Percentiles rank a stretch among this genome's conserved stretches.
Conservation (phyloP, 2,113 vertebrate genomes). For the Eleginops maclovinus region DNA sequence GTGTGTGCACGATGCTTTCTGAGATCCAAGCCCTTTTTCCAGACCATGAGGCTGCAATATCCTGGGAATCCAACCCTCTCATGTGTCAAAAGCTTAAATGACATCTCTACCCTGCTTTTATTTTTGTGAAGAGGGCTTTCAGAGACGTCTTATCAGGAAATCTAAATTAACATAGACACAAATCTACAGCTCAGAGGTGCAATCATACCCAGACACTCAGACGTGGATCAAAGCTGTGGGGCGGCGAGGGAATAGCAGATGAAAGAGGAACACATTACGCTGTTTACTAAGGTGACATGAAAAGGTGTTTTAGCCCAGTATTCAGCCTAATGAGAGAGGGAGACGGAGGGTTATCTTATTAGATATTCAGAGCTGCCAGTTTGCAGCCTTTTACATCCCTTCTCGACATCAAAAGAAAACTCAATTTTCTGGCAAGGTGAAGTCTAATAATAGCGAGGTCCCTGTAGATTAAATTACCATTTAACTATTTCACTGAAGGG, state of each 20-base stretch:
- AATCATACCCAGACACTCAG: constrained; percentile 85
- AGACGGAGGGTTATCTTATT: constrained; percentile 83
- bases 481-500: constrained; percentile 26
- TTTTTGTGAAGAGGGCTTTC: constrained; percentile 39
- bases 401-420: constrained; percentile 85
- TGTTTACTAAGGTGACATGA: constrained; percentile 89
- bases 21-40: background rate
- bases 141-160: constrained; percentile 74
- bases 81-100: constrained; percentile 43
- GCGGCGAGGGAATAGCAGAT: constrained; percentile 85
- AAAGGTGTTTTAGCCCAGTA: constrained; percentile 88
- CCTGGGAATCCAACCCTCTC: background rate
- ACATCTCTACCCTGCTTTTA: constrained; percentile 40
- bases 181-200: constrained; percentile 85
- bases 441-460: constrained; percentile 60
- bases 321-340: constrained; percentile 87
- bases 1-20: background rate
- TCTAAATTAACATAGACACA: constrained; percentile 88
- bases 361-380: constrained; percentile 83
- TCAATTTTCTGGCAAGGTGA: constrained; percentile 83
- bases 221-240: constrained; percentile 87
- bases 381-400: constrained; percentile 82
- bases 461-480: constrained; percentile 71
- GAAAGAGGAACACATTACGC: constrained; percentile 88
- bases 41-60: background rate